A percentile compares a stretch with the other conserved stretches of the same genome.
phyloP scores from a whole-genome alignment of 2,113 vertebrate species.

The Sitta europaea region DNA sequence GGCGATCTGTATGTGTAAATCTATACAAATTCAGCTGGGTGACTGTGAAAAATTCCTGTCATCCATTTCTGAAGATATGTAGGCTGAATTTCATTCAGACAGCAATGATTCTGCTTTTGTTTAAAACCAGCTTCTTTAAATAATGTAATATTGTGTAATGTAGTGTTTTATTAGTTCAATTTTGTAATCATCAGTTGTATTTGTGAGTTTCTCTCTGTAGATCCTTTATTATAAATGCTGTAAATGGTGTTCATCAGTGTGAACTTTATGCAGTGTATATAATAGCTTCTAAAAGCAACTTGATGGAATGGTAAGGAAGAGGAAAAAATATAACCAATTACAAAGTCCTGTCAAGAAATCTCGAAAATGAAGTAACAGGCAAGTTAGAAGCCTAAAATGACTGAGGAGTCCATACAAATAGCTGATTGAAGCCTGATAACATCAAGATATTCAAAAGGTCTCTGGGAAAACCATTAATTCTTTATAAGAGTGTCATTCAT shows the following conservation, averaged over 20 bases:
- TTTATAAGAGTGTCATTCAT: background rate
- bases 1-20: background rate
- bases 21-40: accelerated
- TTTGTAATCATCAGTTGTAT: background rate
- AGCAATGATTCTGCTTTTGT: background rate
- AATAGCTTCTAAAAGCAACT: background rate
- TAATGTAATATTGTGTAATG: background rate
- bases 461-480: background rate
- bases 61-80: background rate
- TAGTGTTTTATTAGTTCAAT: background rate
- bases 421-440: background rate
- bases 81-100: background rate
- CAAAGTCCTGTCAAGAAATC: background rate
- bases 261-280: background rate
- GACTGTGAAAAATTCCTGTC: background rate
- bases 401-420: background rate
- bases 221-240: background rate
- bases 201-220: background rate
- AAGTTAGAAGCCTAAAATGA: background rate
- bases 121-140: background rate
- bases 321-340: background rate
- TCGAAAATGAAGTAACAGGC: background rate
- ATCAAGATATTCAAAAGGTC: background rate
- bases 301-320: background rate
- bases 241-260: background rate